Base-by-base conservation (phyloP, 2,888 invertebrate species). In the Trichopoda pennipes region DNA sequence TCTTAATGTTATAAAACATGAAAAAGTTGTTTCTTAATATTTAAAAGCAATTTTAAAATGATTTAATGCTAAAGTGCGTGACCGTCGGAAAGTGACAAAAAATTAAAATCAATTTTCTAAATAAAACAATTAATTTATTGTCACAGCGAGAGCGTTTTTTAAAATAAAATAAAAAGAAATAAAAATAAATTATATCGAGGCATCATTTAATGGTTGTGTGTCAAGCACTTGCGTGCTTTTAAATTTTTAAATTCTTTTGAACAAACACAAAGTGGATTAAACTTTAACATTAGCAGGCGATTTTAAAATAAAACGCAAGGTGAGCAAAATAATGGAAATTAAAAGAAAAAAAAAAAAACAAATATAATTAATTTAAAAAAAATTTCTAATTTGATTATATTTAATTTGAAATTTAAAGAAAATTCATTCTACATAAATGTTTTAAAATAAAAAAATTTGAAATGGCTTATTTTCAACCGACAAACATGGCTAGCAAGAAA, bases 51-150 rank as follows among this genome's bases (percentile, higher is more conserved):
- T 63, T 58, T 49, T 7, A 14, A 51, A 68, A 84, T 87, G 88
- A 87, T 88, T 88, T 87, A 87, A 83, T 80, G 86, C 81, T 76
- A 76, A 84, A 84, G 86, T 85, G 86, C 87, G 86, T 83, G 86
- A 88, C 88, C 84, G 87, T 86, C 87, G 86, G 80, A 81, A 80
- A 83, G 63, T 73, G 66, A 69, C 55, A 47, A 69, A 77, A 38
- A 55, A 47, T 49, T n/a, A 28, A 66, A 79, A 79, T 73, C 44
- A 78, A 74, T 74, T 80, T 47, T 47, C 9, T 55, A 8, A 72
- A 9, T 19, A 23, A 66, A 79, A 74, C 68, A 68, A 66, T 68
- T 66, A 72, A 64, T 72, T 35, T 9, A 38, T 42, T 17, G 44
- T 51, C 42, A 47, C 16, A 32, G n/a, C 32, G 28, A 44, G 19